Conservation (phyloP, 2,113 vertebrate genomes). For the Phyllopteryx taeniolatus region DNA sequence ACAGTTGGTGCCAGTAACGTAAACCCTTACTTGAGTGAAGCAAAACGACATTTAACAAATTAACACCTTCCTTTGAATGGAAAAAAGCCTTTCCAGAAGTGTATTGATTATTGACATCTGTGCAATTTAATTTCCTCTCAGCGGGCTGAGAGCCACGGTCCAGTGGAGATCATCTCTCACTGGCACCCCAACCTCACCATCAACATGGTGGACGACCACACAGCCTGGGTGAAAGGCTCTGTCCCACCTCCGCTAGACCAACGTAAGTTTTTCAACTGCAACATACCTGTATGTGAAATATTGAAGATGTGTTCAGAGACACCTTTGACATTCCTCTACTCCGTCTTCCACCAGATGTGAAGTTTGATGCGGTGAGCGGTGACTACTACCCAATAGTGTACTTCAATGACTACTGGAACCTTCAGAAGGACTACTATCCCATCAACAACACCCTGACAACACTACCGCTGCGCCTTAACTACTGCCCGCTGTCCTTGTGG, state of each 20-base stretch:
- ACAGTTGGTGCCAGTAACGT: too few species aligned
- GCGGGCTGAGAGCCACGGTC: constrained; percentile 91
- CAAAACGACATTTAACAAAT: too few species aligned
- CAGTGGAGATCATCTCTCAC: constrained; percentile 92
- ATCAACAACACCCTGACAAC: constrained; percentile 81
- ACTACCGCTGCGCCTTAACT: constrained; percentile 83
- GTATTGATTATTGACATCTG: not conserved
- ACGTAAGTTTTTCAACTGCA: constrained; percentile 70
- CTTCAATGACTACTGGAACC: constrained; percentile 98
- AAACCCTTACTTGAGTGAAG: too few species aligned
- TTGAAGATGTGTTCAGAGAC: not conserved
- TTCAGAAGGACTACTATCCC: constrained; percentile 92
- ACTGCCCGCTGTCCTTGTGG: constrained; percentile 92
- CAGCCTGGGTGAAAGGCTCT: constrained; percentile 92
- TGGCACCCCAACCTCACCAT: constrained; percentile 98
- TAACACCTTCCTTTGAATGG: too few species aligned
- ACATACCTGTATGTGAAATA: not conserved
- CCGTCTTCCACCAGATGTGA: constrained; percentile 77
- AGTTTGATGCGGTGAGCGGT: constrained; percentile 90
- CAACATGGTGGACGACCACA: constrained; percentile 96
- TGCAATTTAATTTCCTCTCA: constrained; percentile 47
- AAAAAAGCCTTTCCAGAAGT: too few species aligned
- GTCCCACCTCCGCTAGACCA: constrained; percentile 92
- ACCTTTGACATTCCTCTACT: not conserved
- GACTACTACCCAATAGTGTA: constrained; percentile 96